phyloP scores from a whole-genome alignment of 1,140 invertebrate genomes.

The Drosophila tristis region DNA sequence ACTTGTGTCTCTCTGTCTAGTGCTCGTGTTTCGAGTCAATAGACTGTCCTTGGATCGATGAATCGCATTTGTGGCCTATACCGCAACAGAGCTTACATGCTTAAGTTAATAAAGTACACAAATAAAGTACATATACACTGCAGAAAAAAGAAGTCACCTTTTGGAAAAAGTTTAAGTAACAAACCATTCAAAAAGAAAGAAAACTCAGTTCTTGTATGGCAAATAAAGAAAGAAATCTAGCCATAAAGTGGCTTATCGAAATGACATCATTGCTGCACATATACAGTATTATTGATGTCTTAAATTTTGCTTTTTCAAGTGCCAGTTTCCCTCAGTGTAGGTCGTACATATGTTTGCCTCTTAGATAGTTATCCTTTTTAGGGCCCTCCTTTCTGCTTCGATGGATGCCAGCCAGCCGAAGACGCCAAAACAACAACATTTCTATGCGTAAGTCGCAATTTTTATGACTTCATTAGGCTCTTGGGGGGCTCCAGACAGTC shows the following conservation, averaged over 20 bases:
- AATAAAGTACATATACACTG: constrained; percentile 2
- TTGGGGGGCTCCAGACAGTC: constrained; percentile 51
- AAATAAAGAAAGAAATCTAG: no score
- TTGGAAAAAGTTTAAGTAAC: no score
- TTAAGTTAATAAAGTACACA: constrained; percentile 19
- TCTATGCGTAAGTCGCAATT: constrained; percentile 53
- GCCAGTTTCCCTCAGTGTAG: not conserved
- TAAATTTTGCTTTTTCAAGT: no score
- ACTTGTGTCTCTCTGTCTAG: constrained; percentile 27
- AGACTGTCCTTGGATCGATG: constrained; percentile 75
- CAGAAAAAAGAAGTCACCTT: no score
- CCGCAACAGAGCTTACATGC: constrained; percentile 1
- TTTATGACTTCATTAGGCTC: constrained; percentile 69
- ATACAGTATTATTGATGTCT: no score
- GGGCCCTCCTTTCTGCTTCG: constrained; percentile 4
- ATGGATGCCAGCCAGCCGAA: constrained; percentile 17
- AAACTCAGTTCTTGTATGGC: no score
- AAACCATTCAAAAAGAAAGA: no score
- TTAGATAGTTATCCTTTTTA: constrained; percentile 46
- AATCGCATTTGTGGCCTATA: constrained; percentile 46
- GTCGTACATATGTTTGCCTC: constrained; percentile 17
- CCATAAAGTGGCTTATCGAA: no score
- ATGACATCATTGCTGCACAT: no score
- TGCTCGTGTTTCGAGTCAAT: constrained; percentile 34
- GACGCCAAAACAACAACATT: constrained; percentile 11